Conservation (phyloP, 2,888 invertebrate genomes). For the Norana najaformis region DNA sequence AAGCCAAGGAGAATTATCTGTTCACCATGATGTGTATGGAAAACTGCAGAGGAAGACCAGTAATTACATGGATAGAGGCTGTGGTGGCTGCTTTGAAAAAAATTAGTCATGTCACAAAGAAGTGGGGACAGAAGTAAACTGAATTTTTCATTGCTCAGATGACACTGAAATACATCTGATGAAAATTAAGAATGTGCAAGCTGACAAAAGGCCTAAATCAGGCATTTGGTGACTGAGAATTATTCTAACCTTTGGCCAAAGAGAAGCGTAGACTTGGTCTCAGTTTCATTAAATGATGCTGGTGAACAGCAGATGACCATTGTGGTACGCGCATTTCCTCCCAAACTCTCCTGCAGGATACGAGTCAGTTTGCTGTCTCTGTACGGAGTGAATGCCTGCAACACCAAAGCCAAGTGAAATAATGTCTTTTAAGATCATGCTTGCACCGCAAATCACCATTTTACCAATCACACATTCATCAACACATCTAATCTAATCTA, state of each 20-base stretch:
- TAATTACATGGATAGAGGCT: not conserved
- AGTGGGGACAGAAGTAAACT: not conserved
- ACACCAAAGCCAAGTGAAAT: not conserved
- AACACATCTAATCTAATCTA: too few relatives aligned
- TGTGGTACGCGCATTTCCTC: constrained; percentile 97
- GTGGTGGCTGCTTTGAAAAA: not conserved
- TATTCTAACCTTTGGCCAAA: constrained; percentile 84
- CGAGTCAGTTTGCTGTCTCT: constrained; percentile 97
- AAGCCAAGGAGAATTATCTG: not conserved
- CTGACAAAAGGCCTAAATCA: not conserved
- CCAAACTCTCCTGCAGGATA: constrained; percentile 97
- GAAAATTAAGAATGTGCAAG: too few relatives aligned
- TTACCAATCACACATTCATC: too few relatives aligned
- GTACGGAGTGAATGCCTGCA: constrained; percentile 90
- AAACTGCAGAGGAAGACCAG: not conserved
- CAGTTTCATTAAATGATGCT: constrained; percentile 96
- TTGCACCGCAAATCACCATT: not conserved
- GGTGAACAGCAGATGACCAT: constrained; percentile 99
- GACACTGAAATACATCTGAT: too few relatives aligned
- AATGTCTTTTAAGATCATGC: not conserved
- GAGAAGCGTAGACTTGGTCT: constrained; percentile 97
- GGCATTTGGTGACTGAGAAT: not conserved
- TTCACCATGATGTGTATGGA: not conserved
- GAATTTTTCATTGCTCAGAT: not conserved
- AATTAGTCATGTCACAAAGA: not conserved